A percentile compares a stretch with the other conserved stretches of the same genome.
Conservation (phyloP, 1,140 invertebrate genomes). For the Uloborus diversus region DNA sequence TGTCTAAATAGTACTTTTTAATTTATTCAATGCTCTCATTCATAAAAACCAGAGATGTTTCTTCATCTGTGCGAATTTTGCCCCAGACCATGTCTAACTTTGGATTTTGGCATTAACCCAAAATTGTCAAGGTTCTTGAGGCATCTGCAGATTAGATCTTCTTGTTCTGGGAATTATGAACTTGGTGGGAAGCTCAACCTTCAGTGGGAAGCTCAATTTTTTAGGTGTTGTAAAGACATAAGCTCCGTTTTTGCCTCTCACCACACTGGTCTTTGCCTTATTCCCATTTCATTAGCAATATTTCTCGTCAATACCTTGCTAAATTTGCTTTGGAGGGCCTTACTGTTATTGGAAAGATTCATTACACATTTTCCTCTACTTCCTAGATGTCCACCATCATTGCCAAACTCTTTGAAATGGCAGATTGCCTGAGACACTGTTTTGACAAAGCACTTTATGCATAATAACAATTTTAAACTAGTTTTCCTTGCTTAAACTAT, state of each 20-base stretch:
- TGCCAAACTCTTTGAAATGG: neutral
- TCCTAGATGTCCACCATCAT: neutral
- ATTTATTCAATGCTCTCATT: neutral
- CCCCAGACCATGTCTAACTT: neutral
- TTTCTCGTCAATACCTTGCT: no score
- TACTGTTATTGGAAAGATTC: no score
- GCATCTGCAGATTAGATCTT: neutral
- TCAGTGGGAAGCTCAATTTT: neutral
- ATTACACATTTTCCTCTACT: no score
- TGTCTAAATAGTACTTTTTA: neutral
- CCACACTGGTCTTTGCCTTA: no score
- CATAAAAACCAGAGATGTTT: neutral
- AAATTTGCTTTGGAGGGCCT: no score
- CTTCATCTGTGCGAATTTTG: neutral
- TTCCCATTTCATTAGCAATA: no score
- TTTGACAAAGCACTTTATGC: neutral
- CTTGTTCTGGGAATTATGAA: neutral
- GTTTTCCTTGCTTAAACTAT: neutral
- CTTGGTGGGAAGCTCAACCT: neutral
- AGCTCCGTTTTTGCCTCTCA: no score
- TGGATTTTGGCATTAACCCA: neutral
- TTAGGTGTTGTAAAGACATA: no score
- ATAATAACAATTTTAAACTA: neutral
- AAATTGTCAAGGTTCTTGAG: neutral
- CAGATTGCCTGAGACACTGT: neutral